These are phyloP conservation scores for Drosophila pandora DNA, from an alignment of 1,140 invertebrate genomes.

Conservation along the genomic window DNA sequence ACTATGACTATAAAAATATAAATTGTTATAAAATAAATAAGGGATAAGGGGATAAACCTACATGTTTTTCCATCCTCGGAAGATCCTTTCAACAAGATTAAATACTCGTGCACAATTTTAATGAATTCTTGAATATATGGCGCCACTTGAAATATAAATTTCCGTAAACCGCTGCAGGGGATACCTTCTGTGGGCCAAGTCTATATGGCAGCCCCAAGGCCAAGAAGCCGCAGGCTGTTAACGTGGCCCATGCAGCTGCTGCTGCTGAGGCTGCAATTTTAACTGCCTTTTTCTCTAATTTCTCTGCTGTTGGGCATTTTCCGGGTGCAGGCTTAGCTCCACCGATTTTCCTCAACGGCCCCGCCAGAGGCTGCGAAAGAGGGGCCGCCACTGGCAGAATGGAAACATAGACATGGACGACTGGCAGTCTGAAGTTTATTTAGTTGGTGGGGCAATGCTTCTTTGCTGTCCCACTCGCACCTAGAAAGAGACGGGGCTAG, in stretches of 20 bases:
- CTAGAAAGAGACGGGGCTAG: conserved; percentile 11
- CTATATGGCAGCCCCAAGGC: conserved; percentile 26
- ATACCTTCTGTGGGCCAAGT: conserved; percentile 29
- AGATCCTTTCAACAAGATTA: conserved; percentile 4
- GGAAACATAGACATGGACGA: conserved; percentile 45
- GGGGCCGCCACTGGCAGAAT: conserved; percentile 7
- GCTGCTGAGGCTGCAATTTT: conserved; percentile 59
- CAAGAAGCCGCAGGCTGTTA: conserved; percentile 46
- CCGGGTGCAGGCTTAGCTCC: conserved; percentile 53
- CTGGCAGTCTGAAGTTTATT: conserved; percentile 71
- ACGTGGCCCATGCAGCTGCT: conserved; percentile 23
- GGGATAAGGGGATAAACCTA: neutral
- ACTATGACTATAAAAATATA: neutral
- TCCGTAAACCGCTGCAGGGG: conserved; percentile 2
- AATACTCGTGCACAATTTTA: neutral
- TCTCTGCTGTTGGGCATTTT: conserved; percentile 58
- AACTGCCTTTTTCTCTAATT: conserved; percentile 76
- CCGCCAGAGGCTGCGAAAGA: conserved; percentile 11
- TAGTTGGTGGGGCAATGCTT: conserved; percentile 63
- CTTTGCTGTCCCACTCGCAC: conserved; percentile 21
- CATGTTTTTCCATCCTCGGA: neutral
- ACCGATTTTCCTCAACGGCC: conserved; percentile 58
- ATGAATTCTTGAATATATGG: neutral
- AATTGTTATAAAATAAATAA: neutral
- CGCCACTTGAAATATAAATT: neutral